Evolutionary conservation across 1,140 invertebrate genomes (phyloP).

Genomic region (Papilio machaon): DNA sequence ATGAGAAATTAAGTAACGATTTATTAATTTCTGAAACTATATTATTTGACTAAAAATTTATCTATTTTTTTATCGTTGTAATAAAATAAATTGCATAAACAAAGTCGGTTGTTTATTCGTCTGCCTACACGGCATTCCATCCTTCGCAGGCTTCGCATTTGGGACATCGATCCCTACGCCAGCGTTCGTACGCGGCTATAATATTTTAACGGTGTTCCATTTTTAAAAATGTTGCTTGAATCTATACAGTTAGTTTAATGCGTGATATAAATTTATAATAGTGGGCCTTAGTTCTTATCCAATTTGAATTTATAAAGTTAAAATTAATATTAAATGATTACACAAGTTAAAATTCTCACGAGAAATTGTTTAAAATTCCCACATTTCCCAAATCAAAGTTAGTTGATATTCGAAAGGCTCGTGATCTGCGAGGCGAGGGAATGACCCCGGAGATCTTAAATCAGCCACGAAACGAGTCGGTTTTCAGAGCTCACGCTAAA

Average conservation of each 20-base stretch:
- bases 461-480: constrained; percentile 52
- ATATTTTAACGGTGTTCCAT: constrained; percentile 26
- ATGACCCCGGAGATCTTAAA: constrained; percentile 43
- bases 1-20: neutral
- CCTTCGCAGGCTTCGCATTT: constrained; percentile 6
- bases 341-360: constrained; percentile 12
- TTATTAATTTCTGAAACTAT: neutral
- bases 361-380: constrained; percentile 8
- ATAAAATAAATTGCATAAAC: neutral
- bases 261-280: neutral
- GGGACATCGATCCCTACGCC: constrained; percentile 30
- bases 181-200: constrained; percentile 11
- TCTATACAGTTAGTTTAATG: neutral
- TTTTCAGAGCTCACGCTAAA: constrained; percentile 53
- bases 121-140: constrained; percentile 6
- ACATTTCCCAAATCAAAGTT: constrained; percentile 24
- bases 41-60: neutral
- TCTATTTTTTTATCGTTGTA: neutral
- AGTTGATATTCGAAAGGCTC: constrained; percentile 32
- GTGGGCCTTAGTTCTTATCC: neutral
- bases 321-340: neutral
- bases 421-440: constrained; percentile 32
- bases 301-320: neutral
- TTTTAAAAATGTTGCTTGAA: constrained; percentile 22
- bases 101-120: neutral